Percentiles rank a stretch among this genome's conserved stretches.
Evolutionary conservation across 2,113 vertebrate genomes (phyloP).

Genomic region (Lophius piscatorius): DNA sequence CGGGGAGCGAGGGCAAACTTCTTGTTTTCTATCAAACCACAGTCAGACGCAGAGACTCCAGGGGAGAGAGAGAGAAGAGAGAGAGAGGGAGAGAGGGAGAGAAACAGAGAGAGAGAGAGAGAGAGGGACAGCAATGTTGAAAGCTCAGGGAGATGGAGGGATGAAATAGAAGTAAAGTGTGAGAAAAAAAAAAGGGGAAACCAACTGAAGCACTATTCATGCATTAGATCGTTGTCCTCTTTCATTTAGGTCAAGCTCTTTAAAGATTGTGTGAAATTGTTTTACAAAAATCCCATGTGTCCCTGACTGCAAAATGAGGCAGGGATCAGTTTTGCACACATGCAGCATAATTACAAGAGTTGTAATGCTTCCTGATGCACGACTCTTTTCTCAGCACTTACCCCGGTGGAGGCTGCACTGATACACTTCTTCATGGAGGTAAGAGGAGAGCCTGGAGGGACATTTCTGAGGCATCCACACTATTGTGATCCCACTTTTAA

Average conservation of each 20-base stretch:
- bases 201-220: conserved; percentile 20
- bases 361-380: conserved; percentile 22
- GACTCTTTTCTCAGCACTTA: conserved; percentile 27
- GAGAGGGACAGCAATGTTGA: conserved; percentile 20
- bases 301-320: conserved; percentile 42
- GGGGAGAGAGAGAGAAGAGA: background rate
- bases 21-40: conserved; percentile 23
- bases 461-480: no score
- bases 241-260: conserved; percentile 61
- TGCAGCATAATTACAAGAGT: conserved; percentile 39
- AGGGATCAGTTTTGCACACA: conserved; percentile 43
- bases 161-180: conserved; percentile 31
- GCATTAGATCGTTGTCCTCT: conserved; percentile 48
- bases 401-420: no score
- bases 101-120: background rate
- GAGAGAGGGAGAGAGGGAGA: no score
- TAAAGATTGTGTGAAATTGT: conserved; percentile 58
- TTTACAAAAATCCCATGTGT: conserved; percentile 41
- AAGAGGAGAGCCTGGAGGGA: no score
- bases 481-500: no score
- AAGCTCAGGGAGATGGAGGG: conserved; percentile 19
- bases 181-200: conserved; percentile 7
- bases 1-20: conserved; percentile 1
- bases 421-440: no score
- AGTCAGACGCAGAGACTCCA: conserved; percentile 22